Evolutionary conservation across 2,797 vertebrate species (phyloP).

Genomic region (Pangasius krempfi): DNA sequence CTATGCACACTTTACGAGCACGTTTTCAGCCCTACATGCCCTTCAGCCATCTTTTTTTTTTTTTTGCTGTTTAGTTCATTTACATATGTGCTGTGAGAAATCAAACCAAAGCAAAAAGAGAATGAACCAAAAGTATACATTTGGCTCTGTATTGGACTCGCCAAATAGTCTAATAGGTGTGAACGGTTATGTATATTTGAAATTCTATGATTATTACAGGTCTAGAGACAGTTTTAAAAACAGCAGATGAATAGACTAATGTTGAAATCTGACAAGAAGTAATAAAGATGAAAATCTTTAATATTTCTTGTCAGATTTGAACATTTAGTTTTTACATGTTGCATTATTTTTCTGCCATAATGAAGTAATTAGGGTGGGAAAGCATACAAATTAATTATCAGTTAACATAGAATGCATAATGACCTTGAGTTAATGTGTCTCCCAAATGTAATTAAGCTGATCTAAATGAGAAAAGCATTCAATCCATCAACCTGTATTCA

Average conservation of each 20-base stretch:
- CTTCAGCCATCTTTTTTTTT: neutral
- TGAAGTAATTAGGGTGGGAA: conserved; percentile 10
- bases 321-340: neutral
- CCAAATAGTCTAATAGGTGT: neutral
- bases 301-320: neutral
- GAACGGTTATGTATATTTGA: neutral
- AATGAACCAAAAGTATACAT: neutral
- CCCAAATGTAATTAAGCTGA: conserved; percentile 33
- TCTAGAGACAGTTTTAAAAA: neutral
- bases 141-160: neutral
- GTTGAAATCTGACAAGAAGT: neutral
- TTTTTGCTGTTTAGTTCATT: neutral
- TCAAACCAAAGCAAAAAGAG: neutral
- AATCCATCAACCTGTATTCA: conserved; percentile 16
- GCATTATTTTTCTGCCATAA: conserved; percentile 17
- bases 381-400: conserved; percentile 25
- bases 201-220: neutral
- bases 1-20: neutral
- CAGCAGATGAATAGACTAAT: neutral
- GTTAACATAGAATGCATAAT: conserved; percentile 22
- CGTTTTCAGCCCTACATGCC: neutral
- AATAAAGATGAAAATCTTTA: neutral
- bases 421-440: conserved; percentile 25
- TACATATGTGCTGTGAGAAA: neutral
- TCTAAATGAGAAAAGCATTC: neutral